Percentiles rank a stretch among this genome's conserved stretches.
Evolutionary conservation across 2,888 invertebrate genomes (phyloP).

Genomic region (Balanococcus diminutus): DNA sequence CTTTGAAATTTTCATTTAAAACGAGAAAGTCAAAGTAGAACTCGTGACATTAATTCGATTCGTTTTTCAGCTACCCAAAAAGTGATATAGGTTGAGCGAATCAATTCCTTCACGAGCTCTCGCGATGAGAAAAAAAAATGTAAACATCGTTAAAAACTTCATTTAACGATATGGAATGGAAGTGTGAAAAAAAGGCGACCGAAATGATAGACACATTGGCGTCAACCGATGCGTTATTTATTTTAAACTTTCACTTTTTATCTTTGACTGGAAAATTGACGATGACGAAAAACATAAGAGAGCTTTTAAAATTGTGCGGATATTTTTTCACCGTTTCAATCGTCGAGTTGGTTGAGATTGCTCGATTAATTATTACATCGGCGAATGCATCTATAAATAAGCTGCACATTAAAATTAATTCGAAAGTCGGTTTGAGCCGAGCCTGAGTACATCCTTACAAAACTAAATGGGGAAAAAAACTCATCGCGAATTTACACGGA

Average conservation of each 20-base stretch:
- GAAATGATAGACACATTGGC: background rate
- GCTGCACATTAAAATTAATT: background rate
- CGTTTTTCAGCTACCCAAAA: background rate
- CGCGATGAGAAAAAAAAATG: background rate
- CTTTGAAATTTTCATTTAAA: background rate
- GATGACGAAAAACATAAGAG: background rate
- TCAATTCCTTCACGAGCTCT: background rate
- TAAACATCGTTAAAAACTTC: slow-evolving; percentile 6
- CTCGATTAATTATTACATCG: background rate
- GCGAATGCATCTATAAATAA: background rate
- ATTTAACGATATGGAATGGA: background rate
- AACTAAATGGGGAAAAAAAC: slow-evolving; percentile 5
- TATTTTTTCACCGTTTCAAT: background rate
- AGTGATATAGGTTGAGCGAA: background rate
- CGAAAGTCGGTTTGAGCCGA: too few relatives aligned
- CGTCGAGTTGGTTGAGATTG: background rate
- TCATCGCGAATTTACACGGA: slow-evolving; percentile 11
- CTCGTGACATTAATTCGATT: background rate
- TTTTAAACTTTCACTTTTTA: background rate
- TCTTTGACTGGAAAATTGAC: background rate
- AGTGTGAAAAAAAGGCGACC: background rate
- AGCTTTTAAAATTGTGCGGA: background rate
- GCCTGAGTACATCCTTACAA: background rate
- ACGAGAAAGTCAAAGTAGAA: background rate
- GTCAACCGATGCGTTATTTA: background rate